Evolutionary conservation across 1,140 invertebrate species (phyloP), one percentile per base, ranked within the genome.

Genomic region (Drosophila lowei): DNA sequence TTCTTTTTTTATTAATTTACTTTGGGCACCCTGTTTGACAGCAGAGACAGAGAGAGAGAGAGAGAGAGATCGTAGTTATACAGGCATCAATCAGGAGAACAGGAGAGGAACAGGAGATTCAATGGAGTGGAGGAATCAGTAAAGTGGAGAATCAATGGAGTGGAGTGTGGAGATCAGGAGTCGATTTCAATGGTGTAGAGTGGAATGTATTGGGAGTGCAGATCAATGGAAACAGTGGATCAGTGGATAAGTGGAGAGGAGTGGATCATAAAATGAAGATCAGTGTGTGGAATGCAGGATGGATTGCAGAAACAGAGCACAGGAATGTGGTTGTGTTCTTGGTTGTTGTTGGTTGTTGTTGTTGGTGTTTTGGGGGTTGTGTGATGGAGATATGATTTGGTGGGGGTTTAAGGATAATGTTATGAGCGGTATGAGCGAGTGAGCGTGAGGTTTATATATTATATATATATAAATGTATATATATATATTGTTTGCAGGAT

Each of bases 391-490:
- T 78, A 88, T 86, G 68, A 80, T 84, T 1, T 38, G 34, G 34
- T 38, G 34, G 34, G 34, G 80, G 78, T 72, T 77, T 75, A 73
- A 79, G 77, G 73, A 64, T 75, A 85, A 86, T 81, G 79, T 38
- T 38, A 38, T 38, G 80, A 85, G 81, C 81, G 80, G 80, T 85
- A 85, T 85, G 80, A 86, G 80, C 81, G 80, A 85, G 81, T 86
- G 80, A 84, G 77, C 80, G 80, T 86, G 72, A 63, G 11, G 34
- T 63, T 70, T 61, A 54, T 58, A 52, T n/a, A n/a, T n/a, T n/a
- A n/a, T n/a, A n/a, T n/a, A n/a, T n/a, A n/a, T n/a, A n/a, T n/a
- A n/a, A n/a, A n/a, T n/a, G n/a, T n/a, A 64, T 42, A 30, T 3
- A 34, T 54, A 47, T 64, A 48, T 30, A 43, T 56, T 57, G 23